Evolutionary conservation across 2,888 invertebrate genomes (phyloP), one percentile per base, ranked within the genome.

Genomic region (Barypeithes pellucidus): DNA sequence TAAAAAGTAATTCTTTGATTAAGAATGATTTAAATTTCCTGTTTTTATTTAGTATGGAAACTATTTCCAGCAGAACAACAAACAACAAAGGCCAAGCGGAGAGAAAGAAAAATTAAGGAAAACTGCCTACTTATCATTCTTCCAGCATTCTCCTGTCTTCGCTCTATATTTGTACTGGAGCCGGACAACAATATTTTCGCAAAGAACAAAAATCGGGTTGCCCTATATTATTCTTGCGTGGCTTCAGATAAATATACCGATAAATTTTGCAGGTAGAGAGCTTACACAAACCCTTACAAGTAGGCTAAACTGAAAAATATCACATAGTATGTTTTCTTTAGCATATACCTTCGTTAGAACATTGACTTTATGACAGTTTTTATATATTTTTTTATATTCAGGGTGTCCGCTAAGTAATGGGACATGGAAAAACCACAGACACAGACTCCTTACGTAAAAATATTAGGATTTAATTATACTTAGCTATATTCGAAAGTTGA

Each of bases 91-190:
- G 54, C n/a, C 16, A n/a, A 33, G n/a, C 54, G 14, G 33, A 54
- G 54, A 54, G 22, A 54, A 29, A 29, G 29, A 29, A 29, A 29
- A 29, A 29, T 29, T 29, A 29, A 16, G 33, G 54, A 54, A 54
- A 54, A 16, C 33, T 54, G 14, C 54, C 54, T 54, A 54, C 33
- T 54, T 54, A 54, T 54, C 54, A 54, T 54, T 22, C 54, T 54
- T 54, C 33, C 54, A 9, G 54, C 54, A 54, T 54, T 54, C 33
- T 16, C 9, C 33, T 22, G 29, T 50, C 22, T 54, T 22, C 33
- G 54, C 11, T 54, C 8, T 54, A 54, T 33, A 33, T 54, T 54
- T 33, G 33, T 54, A 33, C 33, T 9, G 33, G 54, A n/a, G 29
- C 52, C 3, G 5, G 24, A 2, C 24, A 5, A 29, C 29, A 33